These are phyloP conservation scores for Buceros bicornis DNA, from an alignment of 2,797 vertebrate genomes.

Conservation along the genomic window DNA sequence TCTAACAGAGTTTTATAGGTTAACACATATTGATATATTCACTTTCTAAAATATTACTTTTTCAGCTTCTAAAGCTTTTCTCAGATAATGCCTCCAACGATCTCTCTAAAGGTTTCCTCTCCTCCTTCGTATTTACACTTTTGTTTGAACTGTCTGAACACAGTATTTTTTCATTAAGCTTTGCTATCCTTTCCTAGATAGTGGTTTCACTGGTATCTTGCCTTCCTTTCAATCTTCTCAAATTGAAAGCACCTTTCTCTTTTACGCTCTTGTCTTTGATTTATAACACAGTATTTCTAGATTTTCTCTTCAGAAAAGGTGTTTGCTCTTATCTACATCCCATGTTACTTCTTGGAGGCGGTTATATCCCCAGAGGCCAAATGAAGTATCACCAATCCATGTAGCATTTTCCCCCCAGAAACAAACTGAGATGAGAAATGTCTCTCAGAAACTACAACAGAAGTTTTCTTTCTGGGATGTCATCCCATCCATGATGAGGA, in stretches of 20 bases:
- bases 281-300: constrained; percentile 6
- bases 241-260: not conserved
- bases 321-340: not conserved
- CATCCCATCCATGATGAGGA: not conserved
- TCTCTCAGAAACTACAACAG: not conserved
- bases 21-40: not conserved
- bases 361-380: not conserved
- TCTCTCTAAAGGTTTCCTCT: not conserved
- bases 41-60: constrained; percentile 3
- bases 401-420: not conserved
- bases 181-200: not conserved
- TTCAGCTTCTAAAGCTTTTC: not conserved
- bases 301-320: not conserved
- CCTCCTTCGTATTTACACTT: constrained; percentile 40
- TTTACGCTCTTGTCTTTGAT: constrained; percentile 34
- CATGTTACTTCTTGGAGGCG: not conserved
- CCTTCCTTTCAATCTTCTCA: constrained; percentile 20
- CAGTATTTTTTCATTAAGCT: constrained; percentile 41
- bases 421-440: not conserved
- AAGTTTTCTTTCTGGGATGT: not conserved
- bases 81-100: not conserved
- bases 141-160: not conserved
- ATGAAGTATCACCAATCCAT: not conserved
- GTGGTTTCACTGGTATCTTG: constrained; percentile 22
- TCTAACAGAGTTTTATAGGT: not conserved